phyloP scores from a whole-genome alignment of 2,113 vertebrate genomes.

The Nesogale talazaci region DNA sequence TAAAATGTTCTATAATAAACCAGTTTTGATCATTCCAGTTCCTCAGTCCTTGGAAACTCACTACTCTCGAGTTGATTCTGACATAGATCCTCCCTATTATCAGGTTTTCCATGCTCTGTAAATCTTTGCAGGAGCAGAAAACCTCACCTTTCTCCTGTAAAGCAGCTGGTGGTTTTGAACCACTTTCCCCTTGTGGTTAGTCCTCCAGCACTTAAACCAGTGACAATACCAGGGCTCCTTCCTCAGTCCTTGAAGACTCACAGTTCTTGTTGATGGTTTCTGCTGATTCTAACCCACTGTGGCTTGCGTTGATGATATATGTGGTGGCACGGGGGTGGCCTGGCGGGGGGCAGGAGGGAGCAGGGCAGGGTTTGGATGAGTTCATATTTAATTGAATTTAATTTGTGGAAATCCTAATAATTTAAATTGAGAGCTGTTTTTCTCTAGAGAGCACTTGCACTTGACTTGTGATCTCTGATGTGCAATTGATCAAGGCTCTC shows the following conservation, averaged over 20 bases:
- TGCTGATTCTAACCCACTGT: not conserved
- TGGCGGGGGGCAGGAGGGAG: too few relatives aligned
- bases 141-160: too few relatives aligned
- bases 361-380: not conserved
- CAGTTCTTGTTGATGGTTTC: slow-evolving; percentile 16
- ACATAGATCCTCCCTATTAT: too few relatives aligned
- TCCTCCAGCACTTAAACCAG: too few relatives aligned
- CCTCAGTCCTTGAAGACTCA: not conserved
- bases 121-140: too few relatives aligned
- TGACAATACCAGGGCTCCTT: not conserved
- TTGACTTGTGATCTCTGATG: not conserved
- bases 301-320: not conserved
- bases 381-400: slow-evolving; percentile 53
- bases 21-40: not conserved
- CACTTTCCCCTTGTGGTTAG: too few relatives aligned
- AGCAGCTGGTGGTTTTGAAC: too few relatives aligned
- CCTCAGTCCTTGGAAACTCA: not conserved
- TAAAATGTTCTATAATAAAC: slow-evolving; percentile 16
- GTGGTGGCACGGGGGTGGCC: too few relatives aligned
- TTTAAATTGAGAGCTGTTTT: not conserved
- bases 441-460: not conserved
- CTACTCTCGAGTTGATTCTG: too few relatives aligned
- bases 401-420: slow-evolving; percentile 30
- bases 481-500: not conserved
- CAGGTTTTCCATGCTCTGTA: too few relatives aligned